These are phyloP conservation scores for Caloenas nicobarica DNA, from an alignment of 2,113 vertebrate species.

Conservation along the genomic window DNA sequence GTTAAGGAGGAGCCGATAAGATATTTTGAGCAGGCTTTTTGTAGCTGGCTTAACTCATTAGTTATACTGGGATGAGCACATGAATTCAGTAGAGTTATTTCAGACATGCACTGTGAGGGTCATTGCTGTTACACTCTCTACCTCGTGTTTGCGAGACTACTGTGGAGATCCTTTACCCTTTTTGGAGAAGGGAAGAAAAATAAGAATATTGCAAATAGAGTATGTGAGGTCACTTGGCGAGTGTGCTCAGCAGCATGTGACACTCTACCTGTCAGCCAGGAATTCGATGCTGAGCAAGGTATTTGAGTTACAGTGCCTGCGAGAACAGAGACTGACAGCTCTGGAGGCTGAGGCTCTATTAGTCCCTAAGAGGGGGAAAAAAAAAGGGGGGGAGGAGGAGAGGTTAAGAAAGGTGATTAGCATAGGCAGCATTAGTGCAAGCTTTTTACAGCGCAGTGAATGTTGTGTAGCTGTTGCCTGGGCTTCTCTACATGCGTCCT, in stretches of 20 bases:
- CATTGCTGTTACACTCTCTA: not conserved
- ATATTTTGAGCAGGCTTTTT: not conserved
- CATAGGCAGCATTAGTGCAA: not conserved
- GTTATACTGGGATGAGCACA: not conserved
- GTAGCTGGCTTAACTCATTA: not conserved
- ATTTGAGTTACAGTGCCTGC: not conserved
- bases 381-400: rapidly evolving
- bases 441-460: not conserved
- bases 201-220: not conserved
- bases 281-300: not conserved
- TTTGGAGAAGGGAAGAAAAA: not conserved
- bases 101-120: not conserved
- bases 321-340: not conserved
- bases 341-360: not conserved
- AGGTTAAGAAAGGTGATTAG: not conserved
- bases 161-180: not conserved
- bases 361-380: not conserved
- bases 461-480: not conserved
- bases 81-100: not conserved
- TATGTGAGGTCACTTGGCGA: not conserved
- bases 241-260: not conserved
- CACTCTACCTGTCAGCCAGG: not conserved
- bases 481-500: not conserved
- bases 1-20: not conserved
- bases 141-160: not conserved